Evolutionary conservation across 2,888 invertebrate species (phyloP).

Genomic region (Altica lythri): DNA sequence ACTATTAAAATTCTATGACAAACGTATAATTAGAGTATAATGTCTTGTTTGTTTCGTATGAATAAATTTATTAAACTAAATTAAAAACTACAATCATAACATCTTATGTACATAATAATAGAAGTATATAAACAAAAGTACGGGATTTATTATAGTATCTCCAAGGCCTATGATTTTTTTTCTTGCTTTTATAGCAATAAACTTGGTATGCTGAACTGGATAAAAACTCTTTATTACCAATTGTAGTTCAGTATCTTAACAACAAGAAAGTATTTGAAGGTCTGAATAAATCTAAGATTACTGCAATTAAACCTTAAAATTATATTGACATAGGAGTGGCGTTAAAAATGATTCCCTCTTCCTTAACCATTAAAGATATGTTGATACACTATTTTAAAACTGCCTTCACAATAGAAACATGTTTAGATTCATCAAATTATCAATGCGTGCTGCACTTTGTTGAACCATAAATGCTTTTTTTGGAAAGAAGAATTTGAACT

Average conservation of each 20-base stretch:
- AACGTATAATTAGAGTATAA: slow-evolving; percentile 5
- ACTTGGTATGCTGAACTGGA: slow-evolving; percentile 3
- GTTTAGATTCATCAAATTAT: no score
- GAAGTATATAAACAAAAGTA: not conserved
- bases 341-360: no score
- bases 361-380: no score
- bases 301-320: not conserved
- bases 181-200: slow-evolving; percentile 1
- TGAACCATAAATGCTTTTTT: no score
- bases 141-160: not conserved
- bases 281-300: not conserved
- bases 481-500: no score
- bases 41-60: slow-evolving; percentile 7
- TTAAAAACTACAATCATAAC: not conserved
- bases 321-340: not conserved
- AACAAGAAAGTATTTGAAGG: slow-evolving; percentile 6
- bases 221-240: slow-evolving; percentile 9
- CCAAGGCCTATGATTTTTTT: slow-evolving; percentile 3
- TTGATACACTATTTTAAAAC: no score
- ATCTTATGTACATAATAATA: not conserved
- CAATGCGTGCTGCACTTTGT: no score
- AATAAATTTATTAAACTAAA: slow-evolving; percentile 5
- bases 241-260: slow-evolving; percentile 9
- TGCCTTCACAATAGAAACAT: no score
- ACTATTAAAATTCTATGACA: slow-evolving; percentile 1